phyloP scores from a whole-genome alignment of 2,888 invertebrate species.

The Atherix ibis region DNA sequence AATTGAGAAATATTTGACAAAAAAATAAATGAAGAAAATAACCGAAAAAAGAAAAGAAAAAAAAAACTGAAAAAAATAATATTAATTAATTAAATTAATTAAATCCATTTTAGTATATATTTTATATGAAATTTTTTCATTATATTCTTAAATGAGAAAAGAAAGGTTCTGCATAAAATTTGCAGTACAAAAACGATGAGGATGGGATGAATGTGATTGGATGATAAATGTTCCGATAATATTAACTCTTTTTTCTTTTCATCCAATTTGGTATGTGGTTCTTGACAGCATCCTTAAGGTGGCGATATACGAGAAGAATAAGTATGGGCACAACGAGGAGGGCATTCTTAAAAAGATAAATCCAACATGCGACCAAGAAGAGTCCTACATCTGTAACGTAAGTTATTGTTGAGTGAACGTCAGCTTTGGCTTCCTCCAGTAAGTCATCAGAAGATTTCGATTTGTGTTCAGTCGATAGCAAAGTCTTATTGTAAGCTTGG shows the following conservation, averaged over 20 bases:
- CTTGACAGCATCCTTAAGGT: constrained; percentile 49
- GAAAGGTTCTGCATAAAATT: no score
- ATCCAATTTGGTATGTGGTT: constrained; percentile 44
- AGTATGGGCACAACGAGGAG: constrained; percentile 65
- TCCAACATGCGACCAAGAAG: constrained; percentile 60
- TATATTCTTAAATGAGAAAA: no score
- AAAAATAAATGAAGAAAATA: no score
- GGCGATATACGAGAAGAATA: constrained; percentile 58
- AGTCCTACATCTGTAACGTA: constrained; percentile 61
- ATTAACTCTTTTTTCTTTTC: constrained; percentile 24
- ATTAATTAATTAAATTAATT: no score
- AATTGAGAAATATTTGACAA: no score
- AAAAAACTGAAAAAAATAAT: no score
- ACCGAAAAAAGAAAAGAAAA: no score
- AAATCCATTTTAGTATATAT: no score
- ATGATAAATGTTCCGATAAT: neutral
- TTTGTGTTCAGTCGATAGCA: neutral
- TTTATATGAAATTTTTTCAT: no score
- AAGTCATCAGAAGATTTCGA: constrained; percentile 32
- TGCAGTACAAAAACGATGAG: neutral
- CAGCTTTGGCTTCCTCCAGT: constrained; percentile 45
- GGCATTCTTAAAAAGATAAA: constrained; percentile 67
- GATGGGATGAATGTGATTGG: neutral
- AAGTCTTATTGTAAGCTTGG: neutral
- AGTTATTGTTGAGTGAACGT: constrained; percentile 51